These are phyloP conservation scores for Clarias gariepinus DNA, from an alignment of 2,113 vertebrate species.

Conservation along the genomic window DNA sequence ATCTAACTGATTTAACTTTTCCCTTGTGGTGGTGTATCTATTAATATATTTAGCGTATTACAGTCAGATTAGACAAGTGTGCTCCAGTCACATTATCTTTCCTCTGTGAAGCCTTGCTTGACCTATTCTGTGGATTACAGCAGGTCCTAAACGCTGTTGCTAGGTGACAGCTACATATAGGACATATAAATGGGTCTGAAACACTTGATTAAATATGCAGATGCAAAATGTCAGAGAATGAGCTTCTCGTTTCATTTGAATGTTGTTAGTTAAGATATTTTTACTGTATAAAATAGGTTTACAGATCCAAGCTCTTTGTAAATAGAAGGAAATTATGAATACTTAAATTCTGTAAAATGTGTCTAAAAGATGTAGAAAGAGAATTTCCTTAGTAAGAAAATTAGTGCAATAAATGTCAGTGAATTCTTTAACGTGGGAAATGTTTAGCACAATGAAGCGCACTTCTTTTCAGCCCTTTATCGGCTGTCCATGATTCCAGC, in stretches of 20 bases:
- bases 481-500: slow-evolving; percentile 6
- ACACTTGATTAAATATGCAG: slow-evolving; percentile 18
- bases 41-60: slow-evolving; percentile 34
- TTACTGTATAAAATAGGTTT: slow-evolving; percentile 25
- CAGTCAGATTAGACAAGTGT: slow-evolving; percentile 33
- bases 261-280: background rate
- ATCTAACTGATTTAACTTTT: slow-evolving; percentile 22
- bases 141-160: slow-evolving; percentile 71
- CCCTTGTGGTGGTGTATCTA: slow-evolving; percentile 25
- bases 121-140: slow-evolving; percentile 60
- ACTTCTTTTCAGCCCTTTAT: slow-evolving; percentile 3
- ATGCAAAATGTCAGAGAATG: slow-evolving; percentile 11
- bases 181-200: slow-evolving; percentile 39
- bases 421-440: slow-evolving; percentile 12
- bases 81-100: slow-evolving; percentile 48
- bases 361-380: background rate
- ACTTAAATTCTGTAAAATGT: background rate
- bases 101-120: slow-evolving; percentile 57
- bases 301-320: background rate
- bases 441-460: background rate
- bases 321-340: background rate
- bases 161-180: slow-evolving; percentile 62
- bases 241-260: background rate
- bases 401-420: slow-evolving; percentile 10
- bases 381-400: background rate